Evolutionary conservation across 2,113 vertebrate species (phyloP), one percentile per base, ranked within the genome.

Genomic region (Rafetus swinhoei): DNA sequence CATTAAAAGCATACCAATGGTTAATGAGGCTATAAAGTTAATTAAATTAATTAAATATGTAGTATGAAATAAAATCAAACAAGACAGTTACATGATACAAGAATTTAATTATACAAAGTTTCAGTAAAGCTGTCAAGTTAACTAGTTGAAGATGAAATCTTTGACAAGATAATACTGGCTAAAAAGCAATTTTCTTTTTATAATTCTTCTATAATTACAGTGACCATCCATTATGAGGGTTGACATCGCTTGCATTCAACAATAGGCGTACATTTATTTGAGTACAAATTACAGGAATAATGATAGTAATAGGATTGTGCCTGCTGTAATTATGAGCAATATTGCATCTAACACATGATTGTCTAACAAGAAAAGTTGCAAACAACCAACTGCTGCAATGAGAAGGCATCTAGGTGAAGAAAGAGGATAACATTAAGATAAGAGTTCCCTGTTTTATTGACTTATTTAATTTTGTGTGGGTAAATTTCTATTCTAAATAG

Each of bases 11-110:
- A 85, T 81, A 92, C 55, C 13, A 90, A 82, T 95, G 85, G 69
- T 90, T 92, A 94, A 96, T 95, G 92, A 95, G 60, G 92, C 81
- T 89, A 83, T 88, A 89, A 91, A 94, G 69, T 93, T 96, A 97
- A 97, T 97, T 96, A 90, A 95, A 80, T 93, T 2, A 91, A 93
- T 95, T 96, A 9, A 90, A 94, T 95, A 92, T 90, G 16, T 86
- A 87, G 27, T 96, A 96, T 90, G 57, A 97, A 97, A 93, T 94
- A 86, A 93, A 95, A 94, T 96, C 85, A 96, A 97, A 96, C 52
- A 90, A 96, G 93, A 86, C 53, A 95, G 84, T 85, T 89, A 93
- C 50, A 82, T 14, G 52, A 82, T 92, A 93, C 21, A 92, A 81
- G 50, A 96, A 96, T 95, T 83, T 93, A 97, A 94, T 97, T 95